These are phyloP conservation scores for Leptinotarsa tumamoca DNA, from an alignment of 2,888 invertebrate species.

Conservation along the genomic window DNA sequence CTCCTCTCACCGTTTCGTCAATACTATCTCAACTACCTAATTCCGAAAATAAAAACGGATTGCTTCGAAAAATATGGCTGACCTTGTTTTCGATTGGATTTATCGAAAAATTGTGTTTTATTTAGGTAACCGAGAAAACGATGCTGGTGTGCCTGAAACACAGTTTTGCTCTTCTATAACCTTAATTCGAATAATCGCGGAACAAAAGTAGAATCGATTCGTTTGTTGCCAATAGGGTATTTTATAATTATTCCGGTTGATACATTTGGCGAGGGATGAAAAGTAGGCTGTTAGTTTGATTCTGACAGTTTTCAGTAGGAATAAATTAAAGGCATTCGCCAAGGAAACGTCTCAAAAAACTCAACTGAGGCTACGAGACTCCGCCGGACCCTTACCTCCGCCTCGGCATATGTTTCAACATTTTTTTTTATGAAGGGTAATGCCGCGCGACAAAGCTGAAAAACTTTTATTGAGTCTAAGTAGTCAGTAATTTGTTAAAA, in stretches of 20 bases:
- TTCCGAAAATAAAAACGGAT: slow-evolving; percentile 1
- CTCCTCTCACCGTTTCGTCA: background rate
- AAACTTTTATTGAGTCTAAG: too few relatives aligned
- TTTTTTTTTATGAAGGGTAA: too few relatives aligned
- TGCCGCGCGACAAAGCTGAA: too few relatives aligned
- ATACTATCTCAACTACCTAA: background rate
- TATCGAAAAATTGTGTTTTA: slow-evolving; percentile 36
- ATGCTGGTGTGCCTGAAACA: slow-evolving; percentile 38
- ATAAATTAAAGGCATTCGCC: too few relatives aligned
- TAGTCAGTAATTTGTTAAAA: too few relatives aligned
- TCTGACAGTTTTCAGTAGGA: too few relatives aligned
- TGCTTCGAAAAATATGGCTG: slow-evolving; percentile 6
- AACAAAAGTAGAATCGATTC: background rate
- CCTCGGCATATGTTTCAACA: too few relatives aligned
- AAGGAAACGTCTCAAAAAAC: too few relatives aligned
- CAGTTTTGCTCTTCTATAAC: slow-evolving; percentile 26
- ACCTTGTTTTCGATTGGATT: slow-evolving; percentile 8
- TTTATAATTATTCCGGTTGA: background rate
- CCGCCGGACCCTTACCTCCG: too few relatives aligned
- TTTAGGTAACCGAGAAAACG: slow-evolving; percentile 39
- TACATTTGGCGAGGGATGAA: too few relatives aligned
- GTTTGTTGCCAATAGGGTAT: background rate
- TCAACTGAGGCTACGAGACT: too few relatives aligned
- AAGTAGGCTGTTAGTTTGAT: too few relatives aligned
- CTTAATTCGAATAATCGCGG: background rate